Evolutionary conservation across 2,888 invertebrate species (phyloP), one percentile per base, ranked within the genome.

Genomic region (Oxycera nigricornis): DNA sequence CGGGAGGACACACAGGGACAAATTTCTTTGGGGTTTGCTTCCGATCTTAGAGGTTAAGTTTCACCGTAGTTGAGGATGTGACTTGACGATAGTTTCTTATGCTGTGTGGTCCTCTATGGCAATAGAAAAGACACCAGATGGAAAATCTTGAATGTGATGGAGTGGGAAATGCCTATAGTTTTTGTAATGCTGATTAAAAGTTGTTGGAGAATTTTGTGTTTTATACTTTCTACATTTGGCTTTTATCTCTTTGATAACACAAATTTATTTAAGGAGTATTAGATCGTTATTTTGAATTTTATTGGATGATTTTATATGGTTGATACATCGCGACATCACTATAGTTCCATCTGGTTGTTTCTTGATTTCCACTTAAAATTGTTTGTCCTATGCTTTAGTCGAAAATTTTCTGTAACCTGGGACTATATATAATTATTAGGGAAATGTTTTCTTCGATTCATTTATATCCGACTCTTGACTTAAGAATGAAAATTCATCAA

Each of bases 371-470:
- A 24, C 26, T n/a, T 50, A 28, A 0, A 41, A 24, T 28, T 26
- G 24, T 24, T 41, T 55, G 55, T 26, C 62, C 52, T 68, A 61
- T 11, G 55, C 35, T 68, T 55, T 55, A 70, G 73, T 67, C 70
- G 52, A 75, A 70, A 14, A 46, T 50, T 70, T 75, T 73, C 61
- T 70, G 50, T 52, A 73, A 70, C 46, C 28, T 61, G 70, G 68
- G 73, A 73, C 73, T 61, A 73, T 75, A 75, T 75, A 75, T 75
- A 75, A 75, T 75, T 75, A 75, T 75, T 75, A 75, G 39, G 68
- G 61, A 61, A 73, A 73, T 73, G 73, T 70, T 74, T 74, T 68
- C 75, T 70, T 75, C 22, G 24, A 68, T 26, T n/a, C 26, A 68
- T 65, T 65, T 14, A 11, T 35, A n/a, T 14, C 3, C 28, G n/a